Evolutionary conservation across 1,140 invertebrate species (phyloP), one percentile per base, ranked within the genome.

Genomic region (Metopolophium dirhodum): DNA sequence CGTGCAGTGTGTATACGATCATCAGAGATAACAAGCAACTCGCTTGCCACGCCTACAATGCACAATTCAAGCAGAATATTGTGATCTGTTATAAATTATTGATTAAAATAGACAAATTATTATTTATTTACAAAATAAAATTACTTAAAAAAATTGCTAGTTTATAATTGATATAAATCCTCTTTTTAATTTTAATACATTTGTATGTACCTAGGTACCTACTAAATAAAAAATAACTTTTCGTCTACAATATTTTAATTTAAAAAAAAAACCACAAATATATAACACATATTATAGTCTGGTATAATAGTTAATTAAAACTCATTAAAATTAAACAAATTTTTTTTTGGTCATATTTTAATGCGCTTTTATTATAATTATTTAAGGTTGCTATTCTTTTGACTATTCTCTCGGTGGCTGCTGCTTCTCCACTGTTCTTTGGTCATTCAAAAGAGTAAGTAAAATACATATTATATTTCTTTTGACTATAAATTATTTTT

Each of bases 381-480:
- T 92, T 92, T 54, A 54, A 93, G 91, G 82, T 85, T 8, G 91
- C 82, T 20, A 93, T 93, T 86, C 37, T 93, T 22, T 86, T 93
- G 11, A 68, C 77, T 18, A 37, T 93, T 30, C n/a, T 93, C 23
- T 85, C 91, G 6, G 35, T 93, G 35, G 82, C 91, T 11, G 49
- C 91, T 26, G 91, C 91, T 30, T 8, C 82, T 30, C 91, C 91
- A 86, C 26, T 83, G 18, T 93, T 93, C 49, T 83, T 77, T 6
- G 30, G 47, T 6, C 11, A 49, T 49, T 14, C 35, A 30, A 93
- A 92, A 86, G 49, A 93, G 91, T 93, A 85, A 93, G 91, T 93
- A 86, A 20, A 47, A 91, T 45, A 45, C 8, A 45, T 30, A 26
- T 77, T 77, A n/a, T n/a, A 77, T 77, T 14, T n/a, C n/a, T n/a